Base-by-base conservation (phyloP, 2,888 invertebrate species). In the Melipona bicolor region DNA sequence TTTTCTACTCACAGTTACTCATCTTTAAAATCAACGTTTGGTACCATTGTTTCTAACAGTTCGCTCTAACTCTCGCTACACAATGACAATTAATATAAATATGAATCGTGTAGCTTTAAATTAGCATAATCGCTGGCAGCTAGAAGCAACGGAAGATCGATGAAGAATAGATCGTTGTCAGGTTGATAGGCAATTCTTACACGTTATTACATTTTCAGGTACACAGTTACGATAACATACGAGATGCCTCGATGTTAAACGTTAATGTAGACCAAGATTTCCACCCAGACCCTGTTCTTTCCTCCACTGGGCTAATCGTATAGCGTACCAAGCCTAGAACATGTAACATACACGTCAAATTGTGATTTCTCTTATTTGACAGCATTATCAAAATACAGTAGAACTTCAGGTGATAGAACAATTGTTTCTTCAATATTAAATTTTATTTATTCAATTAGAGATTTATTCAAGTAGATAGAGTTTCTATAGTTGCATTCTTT, bases 261-360 rank as follows among this genome's bases (percentile, higher is more conserved):
- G 77, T 88, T 81, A 90, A 52, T 88, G 86, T 27, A 90, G 62
- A 32, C 91, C 89, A 54, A 93, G 86, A 79, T 89, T 92, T 76
- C 92, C 92, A 15, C 92, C 92, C 62, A 95, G 91, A 21, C 95
- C 95, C 85, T 95, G 95, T 81, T 95, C 94, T 87, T 94, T 94
- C 85, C 95, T 92, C 94, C 94, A 94, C 52, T 93, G 92, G 15
- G 94, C 93, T 87, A 95, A 84, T 79, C 94, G 91, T 56, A 94
- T 91, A 19, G 91, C 91, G 87, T 94, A 95, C 95, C 95, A 95
- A 77, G 91, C 92, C 95, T 95, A 87, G 3, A 91, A 91, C 21
- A 65, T 1, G n/a, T 1, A 64, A 50, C 19, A 19, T 36, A 13
- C 3, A 19, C 19, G 13, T 9, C 21, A 21, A 65, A 6, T n/a